Conservation (phyloP, 2,888 invertebrate genomes). For the Callimorpha dominula region DNA sequence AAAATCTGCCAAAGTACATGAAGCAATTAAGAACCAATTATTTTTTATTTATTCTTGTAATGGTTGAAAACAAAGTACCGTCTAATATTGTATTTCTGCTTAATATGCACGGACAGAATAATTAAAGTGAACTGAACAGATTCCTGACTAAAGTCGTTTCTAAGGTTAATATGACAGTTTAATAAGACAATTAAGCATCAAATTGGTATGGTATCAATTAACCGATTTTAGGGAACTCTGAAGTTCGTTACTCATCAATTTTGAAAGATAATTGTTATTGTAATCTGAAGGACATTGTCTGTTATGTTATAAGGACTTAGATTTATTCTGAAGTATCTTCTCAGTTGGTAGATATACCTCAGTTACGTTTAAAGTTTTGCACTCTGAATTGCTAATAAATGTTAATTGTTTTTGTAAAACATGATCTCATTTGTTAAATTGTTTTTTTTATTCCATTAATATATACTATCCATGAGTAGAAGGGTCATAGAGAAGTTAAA, state of each 20-base stretch:
- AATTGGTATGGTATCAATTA: conserved; percentile 52
- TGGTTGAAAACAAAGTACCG: neutral
- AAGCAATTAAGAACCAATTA: neutral
- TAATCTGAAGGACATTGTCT: conserved; percentile 13
- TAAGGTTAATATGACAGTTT: conserved; percentile 50
- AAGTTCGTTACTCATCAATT: conserved; percentile 38
- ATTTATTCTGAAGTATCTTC: neutral
- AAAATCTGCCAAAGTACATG: neutral
- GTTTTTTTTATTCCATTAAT: neutral
- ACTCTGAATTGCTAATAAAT: neutral
- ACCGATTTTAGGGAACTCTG: conserved; percentile 33
- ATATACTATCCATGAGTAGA: neutral
- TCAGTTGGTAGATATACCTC: neutral
- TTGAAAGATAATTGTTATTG: conserved; percentile 35
- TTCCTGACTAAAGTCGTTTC: conserved; percentile 29
- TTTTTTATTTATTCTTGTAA: neutral
- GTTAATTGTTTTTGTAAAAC: neutral
- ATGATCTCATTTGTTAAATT: neutral
- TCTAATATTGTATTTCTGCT: conserved; percentile 2
- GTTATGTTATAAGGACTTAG: neutral
- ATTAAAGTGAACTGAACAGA: conserved; percentile 26
- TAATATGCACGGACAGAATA: neutral
- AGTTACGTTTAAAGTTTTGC: neutral
- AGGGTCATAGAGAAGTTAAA: neutral
- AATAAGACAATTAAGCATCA: conserved; percentile 38